phyloP scores from a whole-genome alignment of 2,888 invertebrate genomes.

The Hymenopus coronatus region DNA sequence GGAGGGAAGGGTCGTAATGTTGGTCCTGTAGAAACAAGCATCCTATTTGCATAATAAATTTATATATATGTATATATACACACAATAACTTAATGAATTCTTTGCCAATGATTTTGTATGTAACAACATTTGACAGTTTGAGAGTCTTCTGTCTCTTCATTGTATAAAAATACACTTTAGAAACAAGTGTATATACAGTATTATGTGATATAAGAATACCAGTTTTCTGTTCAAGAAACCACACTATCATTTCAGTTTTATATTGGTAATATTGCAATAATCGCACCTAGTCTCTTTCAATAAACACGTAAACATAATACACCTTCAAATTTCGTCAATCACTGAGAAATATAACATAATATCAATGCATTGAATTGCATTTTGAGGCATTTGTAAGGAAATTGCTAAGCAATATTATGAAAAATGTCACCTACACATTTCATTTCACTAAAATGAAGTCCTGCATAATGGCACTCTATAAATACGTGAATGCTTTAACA shows the following conservation, averaged over 20 bases:
- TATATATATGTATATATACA: too few relatives aligned
- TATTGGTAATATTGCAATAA: too few relatives aligned
- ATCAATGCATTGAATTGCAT: too few relatives aligned
- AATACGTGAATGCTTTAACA: not conserved
- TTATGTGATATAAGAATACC: not conserved
- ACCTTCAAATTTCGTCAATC: too few relatives aligned
- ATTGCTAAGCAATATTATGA: too few relatives aligned
- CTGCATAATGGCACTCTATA: not conserved
- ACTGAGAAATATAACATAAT: too few relatives aligned
- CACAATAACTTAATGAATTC: not conserved
- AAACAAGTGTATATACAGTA: not conserved
- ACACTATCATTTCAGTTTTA: not conserved
- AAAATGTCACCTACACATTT: not conserved
- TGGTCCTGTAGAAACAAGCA: not conserved
- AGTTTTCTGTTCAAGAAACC: not conserved
- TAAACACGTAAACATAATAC: too few relatives aligned
- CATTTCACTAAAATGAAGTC: not conserved
- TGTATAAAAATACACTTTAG: not conserved
- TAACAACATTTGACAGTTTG: not conserved
- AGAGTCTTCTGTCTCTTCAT: not conserved
- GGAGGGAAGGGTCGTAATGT: not conserved
- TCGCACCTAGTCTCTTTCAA: too few relatives aligned
- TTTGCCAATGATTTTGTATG: not conserved
- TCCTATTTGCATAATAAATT: not conserved
- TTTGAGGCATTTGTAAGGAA: too few relatives aligned